These are phyloP conservation scores for Netelia melanura DNA, from an alignment of 2,888 invertebrate genomes.

Conservation along the genomic window DNA sequence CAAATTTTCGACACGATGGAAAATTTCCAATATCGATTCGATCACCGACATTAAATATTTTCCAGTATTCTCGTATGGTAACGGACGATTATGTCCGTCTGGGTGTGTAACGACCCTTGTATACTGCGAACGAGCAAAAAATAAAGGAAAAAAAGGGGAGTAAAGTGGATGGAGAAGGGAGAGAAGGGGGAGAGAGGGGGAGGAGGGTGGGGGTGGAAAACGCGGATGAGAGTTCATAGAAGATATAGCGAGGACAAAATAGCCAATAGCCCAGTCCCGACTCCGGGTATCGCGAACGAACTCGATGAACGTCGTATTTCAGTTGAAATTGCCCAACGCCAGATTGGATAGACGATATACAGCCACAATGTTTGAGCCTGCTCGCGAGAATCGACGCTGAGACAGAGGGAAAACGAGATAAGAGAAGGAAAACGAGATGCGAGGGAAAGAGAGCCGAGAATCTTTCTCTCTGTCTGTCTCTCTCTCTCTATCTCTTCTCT, in stretches of 20 bases:
- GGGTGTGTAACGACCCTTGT: conserved; percentile 21
- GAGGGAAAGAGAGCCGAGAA: not conserved
- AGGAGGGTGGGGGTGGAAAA: conserved; percentile 7
- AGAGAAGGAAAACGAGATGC: conserved; percentile 16
- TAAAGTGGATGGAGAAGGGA: not conserved
- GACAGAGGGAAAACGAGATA: conserved; percentile 27
- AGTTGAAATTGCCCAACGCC: conserved; percentile 83
- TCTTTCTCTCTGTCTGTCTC: conserved; percentile 21
- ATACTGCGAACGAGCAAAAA: no score
- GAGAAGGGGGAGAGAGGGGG: not conserved
- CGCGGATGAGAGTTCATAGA: conserved; percentile 47
- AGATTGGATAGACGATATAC: conserved; percentile 85
- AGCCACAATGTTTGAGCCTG: conserved; percentile 71
- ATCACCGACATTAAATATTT: not conserved
- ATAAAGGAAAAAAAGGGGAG: conserved; percentile 7
- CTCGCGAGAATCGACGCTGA: conserved; percentile 24
- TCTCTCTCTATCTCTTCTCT: not conserved
- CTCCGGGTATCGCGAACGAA: conserved; percentile 78
- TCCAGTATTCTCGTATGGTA: not conserved
- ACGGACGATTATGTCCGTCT: conserved; percentile 28
- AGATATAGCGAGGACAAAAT: conserved; percentile 41
- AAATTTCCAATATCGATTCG: not conserved
- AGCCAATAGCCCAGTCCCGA: conserved; percentile 68
- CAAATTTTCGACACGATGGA: not conserved
- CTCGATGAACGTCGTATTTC: conserved; percentile 84